Percentiles rank a stretch among this genome's conserved stretches.
Conservation (phyloP, 2,113 vertebrate species). For the Lampris incognitus region DNA sequence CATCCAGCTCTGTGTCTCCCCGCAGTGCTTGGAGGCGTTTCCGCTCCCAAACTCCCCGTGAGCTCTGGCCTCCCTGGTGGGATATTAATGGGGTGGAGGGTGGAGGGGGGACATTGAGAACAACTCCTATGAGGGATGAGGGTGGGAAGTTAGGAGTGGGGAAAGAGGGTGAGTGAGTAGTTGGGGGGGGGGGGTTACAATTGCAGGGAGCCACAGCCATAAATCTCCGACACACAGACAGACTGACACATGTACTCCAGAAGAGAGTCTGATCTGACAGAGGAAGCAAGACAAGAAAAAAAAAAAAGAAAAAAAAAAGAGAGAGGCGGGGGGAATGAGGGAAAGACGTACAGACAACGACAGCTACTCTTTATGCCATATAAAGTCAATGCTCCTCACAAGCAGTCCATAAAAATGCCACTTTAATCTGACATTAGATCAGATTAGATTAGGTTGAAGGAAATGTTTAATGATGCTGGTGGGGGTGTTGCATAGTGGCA, state of each 20-base stretch:
- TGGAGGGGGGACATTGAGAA: slow-evolving; percentile 56
- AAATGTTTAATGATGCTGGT: no score
- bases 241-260: background rate
- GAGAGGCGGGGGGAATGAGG: background rate
- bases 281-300: no score
- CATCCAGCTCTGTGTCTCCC: slow-evolving; percentile 39
- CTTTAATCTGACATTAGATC: no score
- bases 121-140: slow-evolving; percentile 56
- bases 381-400: background rate
- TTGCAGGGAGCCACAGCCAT: slow-evolving; percentile 29
- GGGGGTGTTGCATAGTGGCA: no score
- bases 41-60: slow-evolving; percentile 76
- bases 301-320: background rate
- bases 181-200: slow-evolving; percentile 40
- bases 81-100: slow-evolving; percentile 71
- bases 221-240: slow-evolving; percentile 48
- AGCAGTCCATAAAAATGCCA: no score
- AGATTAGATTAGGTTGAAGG: background rate
- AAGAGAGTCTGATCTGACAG: slow-evolving; percentile 17
- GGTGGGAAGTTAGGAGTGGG: slow-evolving; percentile 72
- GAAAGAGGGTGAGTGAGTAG: slow-evolving; percentile 16
- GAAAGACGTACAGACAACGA: background rate
- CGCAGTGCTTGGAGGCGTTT: slow-evolving; percentile 67
- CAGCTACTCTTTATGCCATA: background rate
- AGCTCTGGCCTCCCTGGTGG: slow-evolving; percentile 65